Evolutionary conservation across 2,888 invertebrate species (phyloP).

Genomic region (Lypha dubia): DNA sequence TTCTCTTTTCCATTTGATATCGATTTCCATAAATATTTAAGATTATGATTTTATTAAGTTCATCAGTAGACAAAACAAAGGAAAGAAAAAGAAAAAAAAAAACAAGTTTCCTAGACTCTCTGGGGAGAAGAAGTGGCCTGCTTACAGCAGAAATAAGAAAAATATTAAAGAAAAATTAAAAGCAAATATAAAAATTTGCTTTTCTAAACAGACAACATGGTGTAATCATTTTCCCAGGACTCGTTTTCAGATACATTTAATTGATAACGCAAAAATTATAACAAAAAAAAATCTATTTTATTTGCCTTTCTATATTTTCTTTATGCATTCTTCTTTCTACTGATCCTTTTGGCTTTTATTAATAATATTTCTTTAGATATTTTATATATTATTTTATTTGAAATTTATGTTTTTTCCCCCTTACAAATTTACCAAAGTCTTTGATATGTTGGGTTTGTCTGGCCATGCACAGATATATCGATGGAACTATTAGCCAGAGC

Average conservation of each 20-base stretch:
- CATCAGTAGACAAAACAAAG: not conserved
- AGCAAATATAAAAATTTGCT: not conserved
- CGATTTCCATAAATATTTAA: conserved; percentile 6
- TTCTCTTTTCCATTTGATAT: not conserved
- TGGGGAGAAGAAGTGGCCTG: not conserved
- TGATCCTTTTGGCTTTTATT: not conserved
- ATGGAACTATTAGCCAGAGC: not conserved
- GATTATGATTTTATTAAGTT: not conserved
- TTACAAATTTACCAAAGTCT: not conserved
- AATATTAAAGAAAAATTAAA: not conserved
- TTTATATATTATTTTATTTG: not conserved
- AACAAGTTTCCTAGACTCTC: not conserved
- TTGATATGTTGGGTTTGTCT: not conserved
- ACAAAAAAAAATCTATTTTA: conserved; percentile 1
- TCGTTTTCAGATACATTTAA: conserved; percentile 3
- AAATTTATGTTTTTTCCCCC: not conserved
- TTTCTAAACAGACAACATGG: too few relatives aligned
- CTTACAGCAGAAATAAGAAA: not conserved
- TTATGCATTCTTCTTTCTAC: not conserved
- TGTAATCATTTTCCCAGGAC: not conserved
- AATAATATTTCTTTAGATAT: not conserved
- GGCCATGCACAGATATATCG: not conserved
- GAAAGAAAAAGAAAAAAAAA: not conserved
- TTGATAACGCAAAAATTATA: not conserved
- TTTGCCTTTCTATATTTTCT: not conserved